These are phyloP conservation scores for Phyllostomus discolor DNA, from an alignment of 2,113 vertebrate species.

Conservation along the genomic window DNA sequence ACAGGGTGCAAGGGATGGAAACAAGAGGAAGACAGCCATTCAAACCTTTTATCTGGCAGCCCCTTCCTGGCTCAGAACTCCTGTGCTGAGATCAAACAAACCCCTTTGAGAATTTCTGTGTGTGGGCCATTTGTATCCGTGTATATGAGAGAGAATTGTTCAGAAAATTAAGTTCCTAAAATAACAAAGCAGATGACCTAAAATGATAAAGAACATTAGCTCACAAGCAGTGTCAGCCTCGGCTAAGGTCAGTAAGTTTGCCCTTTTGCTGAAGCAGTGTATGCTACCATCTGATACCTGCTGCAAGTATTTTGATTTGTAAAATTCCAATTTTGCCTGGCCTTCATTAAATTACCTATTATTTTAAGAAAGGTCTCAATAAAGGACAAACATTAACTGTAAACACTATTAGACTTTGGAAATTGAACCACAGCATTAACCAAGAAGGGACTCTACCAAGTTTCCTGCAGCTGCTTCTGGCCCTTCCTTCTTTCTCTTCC, in stretches of 20 bases:
- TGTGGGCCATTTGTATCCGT: not conserved
- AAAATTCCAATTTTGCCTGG: not conserved
- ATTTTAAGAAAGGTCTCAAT: not conserved
- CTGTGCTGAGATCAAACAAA: not conserved
- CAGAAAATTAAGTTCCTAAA: conserved; percentile 32
- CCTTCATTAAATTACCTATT: not conserved
- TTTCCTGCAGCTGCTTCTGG: not conserved
- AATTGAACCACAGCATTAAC: not conserved
- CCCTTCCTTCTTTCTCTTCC: not conserved
- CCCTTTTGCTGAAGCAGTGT: not conserved
- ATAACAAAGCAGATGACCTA: not conserved
- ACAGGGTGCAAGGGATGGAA: not conserved
- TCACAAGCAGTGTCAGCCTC: not conserved
- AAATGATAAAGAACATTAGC: not conserved
- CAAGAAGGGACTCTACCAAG: not conserved
- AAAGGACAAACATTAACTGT: not conserved
- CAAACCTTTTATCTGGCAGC: not conserved
- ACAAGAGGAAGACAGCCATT: not conserved
- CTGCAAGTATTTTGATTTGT: not conserved
- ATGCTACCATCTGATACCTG: not conserved
- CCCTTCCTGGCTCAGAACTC: not conserved
- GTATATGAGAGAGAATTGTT: not conserved
- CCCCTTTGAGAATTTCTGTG: not conserved
- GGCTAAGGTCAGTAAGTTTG: not conserved
- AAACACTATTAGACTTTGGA: not conserved